Evolutionary conservation across 2,888 invertebrate genomes (phyloP).

Genomic region (Bugulina stolonifera): DNA sequence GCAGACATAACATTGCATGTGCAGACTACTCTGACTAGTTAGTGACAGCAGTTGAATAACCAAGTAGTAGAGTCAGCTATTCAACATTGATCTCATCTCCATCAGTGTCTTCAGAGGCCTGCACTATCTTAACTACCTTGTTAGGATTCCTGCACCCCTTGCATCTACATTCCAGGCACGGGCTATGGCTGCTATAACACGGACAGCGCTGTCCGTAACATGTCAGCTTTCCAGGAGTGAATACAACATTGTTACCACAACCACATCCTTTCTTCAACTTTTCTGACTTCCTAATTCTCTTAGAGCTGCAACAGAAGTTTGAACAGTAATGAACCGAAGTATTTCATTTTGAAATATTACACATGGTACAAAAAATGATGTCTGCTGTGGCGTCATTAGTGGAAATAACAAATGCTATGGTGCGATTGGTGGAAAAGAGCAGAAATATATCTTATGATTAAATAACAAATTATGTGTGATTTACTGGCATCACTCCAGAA

Average conservation of each 20-base stretch:
- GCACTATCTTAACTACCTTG: slow-evolving; percentile 20
- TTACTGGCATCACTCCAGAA: no score
- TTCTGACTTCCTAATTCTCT: neutral
- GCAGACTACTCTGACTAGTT: no score
- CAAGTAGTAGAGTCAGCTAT: neutral
- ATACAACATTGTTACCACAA: slow-evolving; percentile 77
- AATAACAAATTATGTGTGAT: no score
- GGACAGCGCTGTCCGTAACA: slow-evolving; percentile 91
- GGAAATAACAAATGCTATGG: no score
- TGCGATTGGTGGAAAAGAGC: no score
- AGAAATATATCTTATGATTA: no score
- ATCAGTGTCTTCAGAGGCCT: slow-evolving; percentile 24
- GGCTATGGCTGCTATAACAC: slow-evolving; percentile 83
- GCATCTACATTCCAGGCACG: slow-evolving; percentile 84
- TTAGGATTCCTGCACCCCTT: slow-evolving; percentile 82
- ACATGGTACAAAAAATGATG: no score
- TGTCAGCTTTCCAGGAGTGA: slow-evolving; percentile 79
- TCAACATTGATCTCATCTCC: slow-evolving; percentile 25
- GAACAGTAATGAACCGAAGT: no score
- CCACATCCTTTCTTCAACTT: slow-evolving; percentile 62
- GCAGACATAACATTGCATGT: no score
- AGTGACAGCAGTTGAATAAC: no score
- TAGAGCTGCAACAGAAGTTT: neutral
- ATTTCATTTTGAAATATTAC: no score
- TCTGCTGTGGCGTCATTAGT: no score